A percentile compares a stretch with the other conserved stretches of the same genome.
Conservation (phyloP, 2,797 vertebrate genomes). For the Microhierax caerulescens region DNA sequence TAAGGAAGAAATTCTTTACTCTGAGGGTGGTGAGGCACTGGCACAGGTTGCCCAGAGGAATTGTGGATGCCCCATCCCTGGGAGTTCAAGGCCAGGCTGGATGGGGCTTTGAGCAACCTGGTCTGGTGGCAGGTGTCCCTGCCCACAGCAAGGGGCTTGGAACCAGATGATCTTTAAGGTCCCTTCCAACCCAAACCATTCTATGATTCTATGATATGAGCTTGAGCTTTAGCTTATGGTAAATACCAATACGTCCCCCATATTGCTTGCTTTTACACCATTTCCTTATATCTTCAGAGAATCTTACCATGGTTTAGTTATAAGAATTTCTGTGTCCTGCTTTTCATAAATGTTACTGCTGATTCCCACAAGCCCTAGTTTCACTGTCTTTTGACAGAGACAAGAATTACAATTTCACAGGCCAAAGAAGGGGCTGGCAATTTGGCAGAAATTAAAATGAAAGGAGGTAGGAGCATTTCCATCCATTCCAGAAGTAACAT, state of each 20-base stretch:
- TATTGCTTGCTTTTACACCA: neutral
- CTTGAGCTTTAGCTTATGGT: neutral
- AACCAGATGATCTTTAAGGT: too few species aligned
- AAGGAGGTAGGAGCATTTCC: neutral
- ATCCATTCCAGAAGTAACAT: neutral
- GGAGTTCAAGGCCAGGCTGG: too few species aligned
- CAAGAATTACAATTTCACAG: neutral
- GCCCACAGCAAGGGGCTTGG: too few species aligned
- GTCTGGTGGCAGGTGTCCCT: too few species aligned
- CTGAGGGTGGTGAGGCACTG: too few species aligned
- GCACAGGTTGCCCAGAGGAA: too few species aligned
- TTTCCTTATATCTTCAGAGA: neutral
- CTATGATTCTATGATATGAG: neutral
- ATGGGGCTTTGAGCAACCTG: too few species aligned
- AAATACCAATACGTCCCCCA: rapidly evolving
- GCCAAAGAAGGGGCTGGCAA: neutral
- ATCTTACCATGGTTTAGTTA: neutral
- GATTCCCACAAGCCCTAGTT: neutral
- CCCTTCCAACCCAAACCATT: too few species aligned
- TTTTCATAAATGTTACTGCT: neutral
- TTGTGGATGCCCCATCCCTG: too few species aligned
- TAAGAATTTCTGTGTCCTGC: neutral
- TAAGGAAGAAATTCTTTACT: too few species aligned
- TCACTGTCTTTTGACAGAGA: neutral
- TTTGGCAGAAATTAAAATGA: neutral